A percentile compares a stretch with the other conserved stretches of the same genome.
phyloP scores from a whole-genome alignment of 2,888 invertebrate species.

The Netelia virgata region DNA sequence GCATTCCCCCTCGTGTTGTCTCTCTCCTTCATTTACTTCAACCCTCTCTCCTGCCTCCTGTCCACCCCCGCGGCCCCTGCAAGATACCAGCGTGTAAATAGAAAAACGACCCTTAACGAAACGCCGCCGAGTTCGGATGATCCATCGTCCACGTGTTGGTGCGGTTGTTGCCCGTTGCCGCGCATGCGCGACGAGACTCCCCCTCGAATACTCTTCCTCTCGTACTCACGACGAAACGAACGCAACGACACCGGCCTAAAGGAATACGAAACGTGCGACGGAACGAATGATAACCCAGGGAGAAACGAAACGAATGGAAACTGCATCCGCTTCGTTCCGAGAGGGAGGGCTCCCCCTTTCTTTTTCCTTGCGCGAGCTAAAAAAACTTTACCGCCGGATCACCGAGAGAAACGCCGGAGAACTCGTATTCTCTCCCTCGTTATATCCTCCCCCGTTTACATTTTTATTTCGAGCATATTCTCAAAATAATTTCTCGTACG shows the following conservation, averaged over 20 bases:
- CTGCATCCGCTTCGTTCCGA: slow-evolving; percentile 46
- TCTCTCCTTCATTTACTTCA: not conserved
- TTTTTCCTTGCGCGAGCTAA: slow-evolving; percentile 17
- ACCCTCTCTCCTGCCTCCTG: not conserved
- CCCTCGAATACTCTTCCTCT: slow-evolving; percentile 5
- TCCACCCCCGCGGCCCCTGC: not conserved
- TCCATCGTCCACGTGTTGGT: slow-evolving; percentile 57
- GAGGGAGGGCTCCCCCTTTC: slow-evolving; percentile 1
- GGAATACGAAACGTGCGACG: too few relatives aligned
- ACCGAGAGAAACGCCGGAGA: not conserved
- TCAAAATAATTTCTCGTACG: slow-evolving; percentile 37
- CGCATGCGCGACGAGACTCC: not conserved
- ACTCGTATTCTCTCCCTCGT: not conserved
- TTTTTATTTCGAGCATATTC: slow-evolving; percentile 27
- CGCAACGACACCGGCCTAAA: too few relatives aligned
- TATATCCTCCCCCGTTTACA: not conserved
- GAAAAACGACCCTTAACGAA: slow-evolving; percentile 61
- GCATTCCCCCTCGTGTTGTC: not conserved
- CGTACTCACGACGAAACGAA: slow-evolving; percentile 13
- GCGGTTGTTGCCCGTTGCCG: slow-evolving; percentile 7
- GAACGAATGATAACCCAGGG: not conserved
- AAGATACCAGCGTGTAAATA: slow-evolving; percentile 56
- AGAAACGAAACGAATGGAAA: slow-evolving; percentile 15
- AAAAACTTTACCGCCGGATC: slow-evolving; percentile 8
- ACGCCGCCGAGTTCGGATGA: slow-evolving; percentile 38